phyloP scores from a whole-genome alignment of 2,113 vertebrate species.

The Riparia riparia region DNA sequence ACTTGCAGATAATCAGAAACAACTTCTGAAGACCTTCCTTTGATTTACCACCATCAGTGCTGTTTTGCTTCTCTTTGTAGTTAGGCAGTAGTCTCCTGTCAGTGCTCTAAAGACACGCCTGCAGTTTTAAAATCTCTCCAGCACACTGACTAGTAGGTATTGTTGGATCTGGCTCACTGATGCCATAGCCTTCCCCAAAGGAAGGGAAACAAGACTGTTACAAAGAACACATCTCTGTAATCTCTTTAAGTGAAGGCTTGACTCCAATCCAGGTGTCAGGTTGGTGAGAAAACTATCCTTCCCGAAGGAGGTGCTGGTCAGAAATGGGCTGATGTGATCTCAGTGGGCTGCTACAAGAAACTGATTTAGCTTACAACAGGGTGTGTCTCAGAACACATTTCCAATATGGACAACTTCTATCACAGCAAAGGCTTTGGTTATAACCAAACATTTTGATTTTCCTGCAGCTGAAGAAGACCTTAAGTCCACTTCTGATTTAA shows the following conservation, averaged over 20 bases:
- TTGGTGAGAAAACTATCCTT: neutral
- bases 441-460: neutral
- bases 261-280: neutral
- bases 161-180: neutral
- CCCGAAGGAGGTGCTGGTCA: neutral
- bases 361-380: neutral
- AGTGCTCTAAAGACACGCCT: neutral
- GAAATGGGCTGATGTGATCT: neutral
- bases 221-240: neutral
- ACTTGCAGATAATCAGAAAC: neutral
- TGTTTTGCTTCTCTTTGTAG: neutral
- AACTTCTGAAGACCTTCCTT: neutral
- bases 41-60: fast-evolving
- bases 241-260: neutral
- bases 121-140: neutral
- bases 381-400: neutral
- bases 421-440: neutral
- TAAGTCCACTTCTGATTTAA: neutral
- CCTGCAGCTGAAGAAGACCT: neutral
- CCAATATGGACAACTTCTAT: neutral
- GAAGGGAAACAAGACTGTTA: neutral
- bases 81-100: neutral
- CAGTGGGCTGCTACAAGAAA: neutral
- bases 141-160: neutral
- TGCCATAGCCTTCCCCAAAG: neutral